phyloP scores from a whole-genome alignment of 2,888 invertebrate genomes.

The Hybos culiciformis region DNA sequence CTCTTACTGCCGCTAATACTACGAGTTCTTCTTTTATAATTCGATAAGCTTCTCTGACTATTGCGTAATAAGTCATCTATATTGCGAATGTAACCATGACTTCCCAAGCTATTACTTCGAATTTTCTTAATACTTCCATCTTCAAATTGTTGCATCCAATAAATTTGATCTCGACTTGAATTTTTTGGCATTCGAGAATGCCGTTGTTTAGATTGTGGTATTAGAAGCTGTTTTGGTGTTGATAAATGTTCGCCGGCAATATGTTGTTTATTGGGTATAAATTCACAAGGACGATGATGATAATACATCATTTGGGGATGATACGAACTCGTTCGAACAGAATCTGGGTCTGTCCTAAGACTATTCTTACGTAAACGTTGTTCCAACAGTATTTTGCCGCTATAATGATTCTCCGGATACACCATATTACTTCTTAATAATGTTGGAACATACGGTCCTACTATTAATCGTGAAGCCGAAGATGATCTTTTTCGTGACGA shows the following conservation, averaged over 20 bases:
- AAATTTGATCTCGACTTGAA: conserved; percentile 26
- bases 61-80: conserved; percentile 29
- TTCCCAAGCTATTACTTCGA: conserved; percentile 27
- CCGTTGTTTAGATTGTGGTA: background rate
- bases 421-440: conserved; percentile 10
- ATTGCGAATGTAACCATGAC: conserved; percentile 26
- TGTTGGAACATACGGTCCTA: conserved; percentile 12
- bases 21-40: too few relatives aligned
- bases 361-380: background rate
- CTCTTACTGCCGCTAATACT: conserved; percentile 27
- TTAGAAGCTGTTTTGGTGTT: conserved; percentile 17
- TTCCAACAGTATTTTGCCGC: background rate
- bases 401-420: conserved; percentile 3
- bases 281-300: conserved; percentile 1
- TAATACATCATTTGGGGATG: background rate
- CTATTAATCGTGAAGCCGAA: conserved; percentile 4
- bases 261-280: conserved; percentile 28
- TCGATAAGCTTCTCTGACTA: too few relatives aligned
- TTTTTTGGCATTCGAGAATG: conserved; percentile 17
- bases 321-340: too few relatives aligned
- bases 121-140: conserved; percentile 11
- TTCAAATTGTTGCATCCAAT: conserved; percentile 23
- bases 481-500: conserved; percentile 1
- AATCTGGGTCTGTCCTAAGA: background rate
- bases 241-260: conserved; percentile 31